Conservation (phyloP, 2,888 invertebrate genomes). For the Ischnura elegans region DNA sequence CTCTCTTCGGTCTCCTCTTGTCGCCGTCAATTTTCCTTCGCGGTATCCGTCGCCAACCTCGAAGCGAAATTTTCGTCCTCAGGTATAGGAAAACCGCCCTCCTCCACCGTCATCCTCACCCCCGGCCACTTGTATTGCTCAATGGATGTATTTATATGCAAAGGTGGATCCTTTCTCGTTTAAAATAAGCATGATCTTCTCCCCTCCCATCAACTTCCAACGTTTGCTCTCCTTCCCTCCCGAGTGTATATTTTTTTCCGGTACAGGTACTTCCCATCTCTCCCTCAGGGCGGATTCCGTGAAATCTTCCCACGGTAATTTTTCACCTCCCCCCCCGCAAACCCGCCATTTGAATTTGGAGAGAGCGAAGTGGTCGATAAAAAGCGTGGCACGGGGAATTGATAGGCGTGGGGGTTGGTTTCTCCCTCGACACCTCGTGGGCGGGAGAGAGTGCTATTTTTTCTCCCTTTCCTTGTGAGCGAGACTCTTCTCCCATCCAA, state of each 20-base stretch:
- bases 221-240: neutral
- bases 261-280: neutral
- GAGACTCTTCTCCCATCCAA: neutral
- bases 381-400: neutral
- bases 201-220: neutral
- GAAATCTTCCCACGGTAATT: slow-evolving; percentile 34
- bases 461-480: neutral
- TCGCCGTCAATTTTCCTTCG: neutral
- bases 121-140: neutral
- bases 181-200: neutral
- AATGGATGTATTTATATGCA: neutral
- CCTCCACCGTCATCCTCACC: neutral
- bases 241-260: neutral
- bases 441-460: neutral
- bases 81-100: too few relatives aligned
- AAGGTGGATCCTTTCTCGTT: neutral
- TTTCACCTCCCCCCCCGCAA: neutral
- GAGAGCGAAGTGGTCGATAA: slow-evolving; percentile 6
- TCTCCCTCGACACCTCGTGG: neutral
- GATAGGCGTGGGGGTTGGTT: neutral
- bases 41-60: neutral
- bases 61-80: too few relatives aligned
- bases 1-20: too few relatives aligned
- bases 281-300: neutral
- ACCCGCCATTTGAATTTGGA: neutral